Evolutionary conservation across 2,888 invertebrate genomes (phyloP).

Genomic region (Azorinus chamasolen): DNA sequence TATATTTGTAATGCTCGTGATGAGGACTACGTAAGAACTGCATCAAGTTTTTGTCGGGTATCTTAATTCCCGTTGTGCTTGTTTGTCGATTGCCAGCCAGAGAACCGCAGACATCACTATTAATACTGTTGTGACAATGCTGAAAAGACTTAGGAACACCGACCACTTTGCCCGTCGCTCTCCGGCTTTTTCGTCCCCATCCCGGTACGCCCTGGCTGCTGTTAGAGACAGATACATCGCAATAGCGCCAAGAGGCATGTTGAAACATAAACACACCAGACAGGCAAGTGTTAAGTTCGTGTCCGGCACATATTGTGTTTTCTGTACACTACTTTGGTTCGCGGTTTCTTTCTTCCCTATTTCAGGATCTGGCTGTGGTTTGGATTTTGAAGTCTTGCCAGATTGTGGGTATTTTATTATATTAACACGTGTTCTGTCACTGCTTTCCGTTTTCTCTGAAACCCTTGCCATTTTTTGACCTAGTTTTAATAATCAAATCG

Average conservation of each 20-base stretch:
- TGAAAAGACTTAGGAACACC: constrained; percentile 65
- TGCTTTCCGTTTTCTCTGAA: too few species aligned
- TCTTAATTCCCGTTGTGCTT: constrained; percentile 32
- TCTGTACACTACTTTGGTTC: not conserved
- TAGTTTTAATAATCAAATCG: too few species aligned
- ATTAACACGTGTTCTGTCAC: too few species aligned
- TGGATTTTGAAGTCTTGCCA: too few species aligned
- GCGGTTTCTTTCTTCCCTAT: too few species aligned
- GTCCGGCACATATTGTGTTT: constrained; percentile 57
- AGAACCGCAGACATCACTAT: constrained; percentile 68
- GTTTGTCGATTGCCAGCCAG: constrained; percentile 56
- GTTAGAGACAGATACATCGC: constrained; percentile 71
- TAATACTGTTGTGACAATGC: constrained; percentile 70
- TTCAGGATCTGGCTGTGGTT: too few species aligned
- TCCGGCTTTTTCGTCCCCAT: constrained; percentile 61
- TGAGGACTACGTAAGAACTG: not conserved
- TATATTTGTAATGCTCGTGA: too few species aligned
- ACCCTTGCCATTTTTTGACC: too few species aligned
- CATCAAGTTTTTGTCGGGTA: constrained; percentile 13
- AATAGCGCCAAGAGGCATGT: constrained; percentile 66
- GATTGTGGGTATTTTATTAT: too few species aligned
- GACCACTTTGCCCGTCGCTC: constrained; percentile 64
- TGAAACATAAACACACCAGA: constrained; percentile 72
- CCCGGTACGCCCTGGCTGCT: constrained; percentile 68
- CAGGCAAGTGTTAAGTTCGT: constrained; percentile 71